A percentile compares a stretch with the other conserved stretches of the same genome.
Evolutionary conservation across 2,888 invertebrate species (phyloP).

Genomic region (Ctena decussata): DNA sequence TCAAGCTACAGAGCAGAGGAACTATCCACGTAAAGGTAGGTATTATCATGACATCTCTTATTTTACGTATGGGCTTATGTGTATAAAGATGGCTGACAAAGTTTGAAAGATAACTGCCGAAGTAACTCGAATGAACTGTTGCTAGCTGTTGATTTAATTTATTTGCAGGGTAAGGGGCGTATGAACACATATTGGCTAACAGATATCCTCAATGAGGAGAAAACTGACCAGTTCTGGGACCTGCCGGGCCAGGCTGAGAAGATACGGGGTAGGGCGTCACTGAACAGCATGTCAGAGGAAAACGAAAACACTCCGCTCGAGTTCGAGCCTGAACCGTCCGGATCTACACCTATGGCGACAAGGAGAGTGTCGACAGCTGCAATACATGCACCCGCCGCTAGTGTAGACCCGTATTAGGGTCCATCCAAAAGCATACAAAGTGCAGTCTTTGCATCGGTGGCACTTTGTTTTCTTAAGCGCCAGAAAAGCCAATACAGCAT

Average conservation of each 20-base stretch:
- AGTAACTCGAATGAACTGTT: neutral
- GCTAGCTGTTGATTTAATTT: neutral
- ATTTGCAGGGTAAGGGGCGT: neutral
- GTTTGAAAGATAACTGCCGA: neutral
- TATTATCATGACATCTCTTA: neutral
- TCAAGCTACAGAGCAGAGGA: slow-evolving; percentile 59
- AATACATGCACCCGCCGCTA: too few relatives aligned
- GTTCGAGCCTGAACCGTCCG: neutral
- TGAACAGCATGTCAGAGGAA: neutral
- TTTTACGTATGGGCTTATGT: neutral
- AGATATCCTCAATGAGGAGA: neutral
- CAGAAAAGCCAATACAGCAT: too few relatives aligned
- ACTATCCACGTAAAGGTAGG: slow-evolving; percentile 66
- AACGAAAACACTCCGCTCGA: neutral
- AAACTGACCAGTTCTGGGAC: neutral
- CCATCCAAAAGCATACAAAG: too few relatives aligned
- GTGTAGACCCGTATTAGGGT: too few relatives aligned
- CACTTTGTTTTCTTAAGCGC: too few relatives aligned
- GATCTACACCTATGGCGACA: neutral
- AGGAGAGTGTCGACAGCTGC: neutral
- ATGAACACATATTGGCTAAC: neutral
- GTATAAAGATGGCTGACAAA: neutral
- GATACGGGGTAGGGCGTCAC: neutral
- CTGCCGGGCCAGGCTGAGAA: neutral
- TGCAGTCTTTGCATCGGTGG: too few relatives aligned